phyloP scores from a whole-genome alignment of 2,888 invertebrate genomes.

The Patella caerulea region DNA sequence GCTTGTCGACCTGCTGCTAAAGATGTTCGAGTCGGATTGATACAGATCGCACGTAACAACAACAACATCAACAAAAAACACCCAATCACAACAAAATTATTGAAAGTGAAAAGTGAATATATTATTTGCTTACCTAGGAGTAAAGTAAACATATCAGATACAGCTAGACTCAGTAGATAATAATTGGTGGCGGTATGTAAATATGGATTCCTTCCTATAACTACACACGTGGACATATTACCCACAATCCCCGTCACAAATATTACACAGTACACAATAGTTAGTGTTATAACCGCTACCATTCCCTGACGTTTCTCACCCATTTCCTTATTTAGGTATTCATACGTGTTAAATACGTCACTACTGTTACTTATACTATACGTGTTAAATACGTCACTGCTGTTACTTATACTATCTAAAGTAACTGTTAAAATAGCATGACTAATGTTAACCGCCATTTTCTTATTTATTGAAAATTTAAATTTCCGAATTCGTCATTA shows the following conservation, averaged over 20 bases:
- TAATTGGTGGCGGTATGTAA: slow-evolving; percentile 93
- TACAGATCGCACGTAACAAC: background rate
- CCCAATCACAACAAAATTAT: background rate
- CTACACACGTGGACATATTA: slow-evolving; percentile 86
- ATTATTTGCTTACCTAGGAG: slow-evolving; percentile 76
- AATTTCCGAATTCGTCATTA: too few species aligned
- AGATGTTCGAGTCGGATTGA: too few species aligned
- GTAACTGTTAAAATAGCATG: background rate
- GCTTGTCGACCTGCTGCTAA: too few species aligned
- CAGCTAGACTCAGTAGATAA: slow-evolving; percentile 88
- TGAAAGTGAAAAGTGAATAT: background rate
- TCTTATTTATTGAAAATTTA: background rate
- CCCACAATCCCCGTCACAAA: slow-evolving; percentile 82
- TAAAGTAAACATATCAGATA: slow-evolving; percentile 85
- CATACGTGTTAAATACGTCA: slow-evolving; percentile 16
- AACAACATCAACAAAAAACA: background rate
- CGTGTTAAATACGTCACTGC: slow-evolving; percentile 12
- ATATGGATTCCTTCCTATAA: slow-evolving; percentile 83
- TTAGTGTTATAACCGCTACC: slow-evolving; percentile 22
- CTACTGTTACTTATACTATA: background rate
- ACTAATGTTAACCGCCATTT: background rate
- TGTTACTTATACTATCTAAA: background rate
- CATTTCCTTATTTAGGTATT: slow-evolving; percentile 14
- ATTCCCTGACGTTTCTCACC: slow-evolving; percentile 27
- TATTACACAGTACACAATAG: slow-evolving; percentile 30